A percentile compares a stretch with the other conserved stretches of the same genome.
Evolutionary conservation across 2,888 invertebrate species (phyloP).

Genomic region (Nemotelus nigrinus): DNA sequence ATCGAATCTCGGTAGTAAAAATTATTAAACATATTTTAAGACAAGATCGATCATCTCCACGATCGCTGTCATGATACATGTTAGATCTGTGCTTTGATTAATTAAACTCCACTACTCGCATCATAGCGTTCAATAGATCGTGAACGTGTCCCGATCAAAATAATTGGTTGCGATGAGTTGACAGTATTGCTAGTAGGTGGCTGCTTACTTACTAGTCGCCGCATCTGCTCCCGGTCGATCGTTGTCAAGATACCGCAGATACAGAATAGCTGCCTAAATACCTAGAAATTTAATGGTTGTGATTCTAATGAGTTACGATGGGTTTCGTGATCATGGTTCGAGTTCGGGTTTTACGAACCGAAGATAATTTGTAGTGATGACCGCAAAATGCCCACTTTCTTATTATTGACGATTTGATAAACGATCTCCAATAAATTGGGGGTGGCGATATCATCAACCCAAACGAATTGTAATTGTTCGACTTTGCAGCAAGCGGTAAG

Average conservation of each 20-base stretch:
- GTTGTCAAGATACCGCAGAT: not conserved
- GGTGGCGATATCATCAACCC: constrained; percentile 39
- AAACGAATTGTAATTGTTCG: constrained; percentile 42
- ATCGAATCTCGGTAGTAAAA: constrained; percentile 34
- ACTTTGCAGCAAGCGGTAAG: not conserved
- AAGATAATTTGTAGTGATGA: constrained; percentile 1
- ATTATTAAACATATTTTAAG: constrained; percentile 44
- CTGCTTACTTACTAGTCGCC: not conserved
- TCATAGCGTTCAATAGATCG: constrained; percentile 29
- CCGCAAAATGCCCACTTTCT: constrained; percentile 23
- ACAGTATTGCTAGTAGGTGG: constrained; percentile 37
- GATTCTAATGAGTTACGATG: constrained; percentile 33
- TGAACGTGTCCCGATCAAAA: constrained; percentile 44
- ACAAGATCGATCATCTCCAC: constrained; percentile 40
- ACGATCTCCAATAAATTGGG: constrained; percentile 45
- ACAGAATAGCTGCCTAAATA: constrained; percentile 17
- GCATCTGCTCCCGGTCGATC: constrained; percentile 30
- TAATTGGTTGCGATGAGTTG: constrained; percentile 46
- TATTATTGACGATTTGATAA: constrained; percentile 41
- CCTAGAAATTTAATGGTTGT: not conserved
- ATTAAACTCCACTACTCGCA: constrained; percentile 41
- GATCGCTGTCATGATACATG: constrained; percentile 35
- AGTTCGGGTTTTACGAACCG: constrained; percentile 8
- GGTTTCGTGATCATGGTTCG: constrained; percentile 29
- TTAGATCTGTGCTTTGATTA: constrained; percentile 35